These are phyloP conservation scores for Hoplias malabaricus DNA, from an alignment of 2,113 vertebrate genomes.

Conservation along the genomic window DNA sequence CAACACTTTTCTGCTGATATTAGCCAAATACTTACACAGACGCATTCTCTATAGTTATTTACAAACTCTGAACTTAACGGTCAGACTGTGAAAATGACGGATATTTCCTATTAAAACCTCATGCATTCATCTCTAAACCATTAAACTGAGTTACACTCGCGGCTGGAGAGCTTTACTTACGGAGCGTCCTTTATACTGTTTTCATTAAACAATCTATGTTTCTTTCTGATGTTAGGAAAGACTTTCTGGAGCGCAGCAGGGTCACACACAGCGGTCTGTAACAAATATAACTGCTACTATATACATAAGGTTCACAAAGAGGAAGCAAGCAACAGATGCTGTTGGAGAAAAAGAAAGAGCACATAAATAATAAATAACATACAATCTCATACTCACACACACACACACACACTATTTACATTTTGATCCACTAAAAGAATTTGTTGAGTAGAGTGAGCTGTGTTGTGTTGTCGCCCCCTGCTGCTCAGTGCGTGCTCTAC, in stretches of 20 bases:
- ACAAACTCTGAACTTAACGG: too few relatives aligned
- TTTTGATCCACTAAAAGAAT: background rate
- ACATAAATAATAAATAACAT: constrained; percentile 17
- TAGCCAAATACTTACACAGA: too few relatives aligned
- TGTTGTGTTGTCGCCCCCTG: constrained; percentile 9
- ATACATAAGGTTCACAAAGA: background rate
- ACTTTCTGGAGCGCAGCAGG: background rate
- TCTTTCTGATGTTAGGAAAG: background rate
- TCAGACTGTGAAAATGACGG: too few relatives aligned
- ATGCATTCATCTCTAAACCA: too few relatives aligned
- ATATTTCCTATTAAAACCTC: too few relatives aligned
- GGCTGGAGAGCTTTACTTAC: background rate
- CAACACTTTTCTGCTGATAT: too few relatives aligned
- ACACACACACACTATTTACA: constrained; percentile 13
- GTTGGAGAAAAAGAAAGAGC: background rate
- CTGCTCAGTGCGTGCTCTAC: constrained; percentile 59
- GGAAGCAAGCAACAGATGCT: constrained; percentile 8
- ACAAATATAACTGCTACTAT: constrained; percentile 3
- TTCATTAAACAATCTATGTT: background rate
- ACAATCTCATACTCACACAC: background rate
- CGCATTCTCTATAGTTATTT: too few relatives aligned
- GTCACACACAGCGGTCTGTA: background rate
- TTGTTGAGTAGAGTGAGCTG: constrained; percentile 4
- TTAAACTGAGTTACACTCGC: too few relatives aligned
- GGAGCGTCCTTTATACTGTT: background rate